Conservation (phyloP, 2,113 vertebrate species). For the Laterallus jamaicensis region DNA sequence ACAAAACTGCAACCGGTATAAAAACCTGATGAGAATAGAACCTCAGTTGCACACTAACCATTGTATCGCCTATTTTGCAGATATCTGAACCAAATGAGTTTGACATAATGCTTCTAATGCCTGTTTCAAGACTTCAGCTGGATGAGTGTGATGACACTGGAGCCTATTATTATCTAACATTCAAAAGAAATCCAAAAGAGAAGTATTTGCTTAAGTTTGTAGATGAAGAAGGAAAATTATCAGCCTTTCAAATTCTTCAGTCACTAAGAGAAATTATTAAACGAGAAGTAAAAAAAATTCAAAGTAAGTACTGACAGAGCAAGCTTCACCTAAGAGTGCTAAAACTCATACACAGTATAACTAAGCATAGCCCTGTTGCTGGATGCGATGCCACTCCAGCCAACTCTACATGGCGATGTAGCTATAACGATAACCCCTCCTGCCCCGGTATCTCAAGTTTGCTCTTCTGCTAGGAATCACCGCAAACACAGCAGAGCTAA, state of each 20-base stretch:
- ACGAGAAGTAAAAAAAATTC: conserved; percentile 58
- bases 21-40: neutral
- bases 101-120: conserved; percentile 77
- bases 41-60: neutral
- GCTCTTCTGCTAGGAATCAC: neutral
- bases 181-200: conserved; percentile 65
- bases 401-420: neutral
- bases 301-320: conserved; percentile 55
- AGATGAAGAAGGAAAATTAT: conserved; percentile 62
- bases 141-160: conserved; percentile 35
- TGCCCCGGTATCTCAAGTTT: neutral
- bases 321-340: neutral
- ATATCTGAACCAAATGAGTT: conserved; percentile 77
- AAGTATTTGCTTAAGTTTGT: conserved; percentile 49
- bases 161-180: conserved; percentile 60
- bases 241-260: conserved; percentile 66
- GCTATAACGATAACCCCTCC: neutral
- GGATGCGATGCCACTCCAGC: neutral
- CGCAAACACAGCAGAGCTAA: neutral
- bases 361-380: neutral
- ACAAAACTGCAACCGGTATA: neutral
- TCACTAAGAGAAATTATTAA: conserved; percentile 70
- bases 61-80: conserved; percentile 32
- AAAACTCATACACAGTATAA: no score
- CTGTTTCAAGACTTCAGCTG: conserved; percentile 57